These are phyloP conservation scores for Uromys caudimaculatus DNA, from an alignment of 2,797 vertebrate genomes.

Conservation along the genomic window DNA sequence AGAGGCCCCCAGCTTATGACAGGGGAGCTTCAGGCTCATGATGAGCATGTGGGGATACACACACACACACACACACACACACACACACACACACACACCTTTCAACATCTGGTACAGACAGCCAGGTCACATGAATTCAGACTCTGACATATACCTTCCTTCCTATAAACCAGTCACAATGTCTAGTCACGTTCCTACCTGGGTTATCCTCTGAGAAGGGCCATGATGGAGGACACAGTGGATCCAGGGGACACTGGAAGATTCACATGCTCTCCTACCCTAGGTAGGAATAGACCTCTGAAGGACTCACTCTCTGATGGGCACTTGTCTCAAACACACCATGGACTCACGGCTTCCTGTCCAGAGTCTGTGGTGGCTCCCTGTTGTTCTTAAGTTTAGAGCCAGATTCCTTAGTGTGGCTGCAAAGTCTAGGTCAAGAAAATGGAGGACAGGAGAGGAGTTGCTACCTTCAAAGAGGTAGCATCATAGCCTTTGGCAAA, in stretches of 20 bases:
- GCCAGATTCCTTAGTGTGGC: background rate
- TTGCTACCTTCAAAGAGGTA: background rate
- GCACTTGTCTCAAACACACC: rapidly evolving
- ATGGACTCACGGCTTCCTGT: background rate
- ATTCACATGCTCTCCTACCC: background rate
- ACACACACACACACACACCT: no score
- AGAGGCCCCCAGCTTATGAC: no score
- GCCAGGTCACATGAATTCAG: background rate
- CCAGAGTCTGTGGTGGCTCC: background rate
- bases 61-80: background rate
- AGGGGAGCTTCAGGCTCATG: background rate
- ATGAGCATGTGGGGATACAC: rapidly evolving
- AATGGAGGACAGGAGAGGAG: background rate
- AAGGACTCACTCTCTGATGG: no score
- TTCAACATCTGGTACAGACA: background rate
- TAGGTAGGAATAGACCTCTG: rapidly evolving
- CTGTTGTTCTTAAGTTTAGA: background rate
- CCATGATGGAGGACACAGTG: background rate
- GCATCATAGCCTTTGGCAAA: no score
- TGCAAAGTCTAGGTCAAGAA: background rate
- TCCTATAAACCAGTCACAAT: no score
- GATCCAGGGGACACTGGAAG: background rate
- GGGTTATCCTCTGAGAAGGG: background rate
- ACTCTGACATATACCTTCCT: background rate
- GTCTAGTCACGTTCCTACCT: no score